Percentiles rank a stretch among this genome's conserved stretches.
These are phyloP conservation scores for Watsonalla cultraria DNA, from an alignment of 2,888 invertebrate genomes.

Conservation along the genomic window DNA sequence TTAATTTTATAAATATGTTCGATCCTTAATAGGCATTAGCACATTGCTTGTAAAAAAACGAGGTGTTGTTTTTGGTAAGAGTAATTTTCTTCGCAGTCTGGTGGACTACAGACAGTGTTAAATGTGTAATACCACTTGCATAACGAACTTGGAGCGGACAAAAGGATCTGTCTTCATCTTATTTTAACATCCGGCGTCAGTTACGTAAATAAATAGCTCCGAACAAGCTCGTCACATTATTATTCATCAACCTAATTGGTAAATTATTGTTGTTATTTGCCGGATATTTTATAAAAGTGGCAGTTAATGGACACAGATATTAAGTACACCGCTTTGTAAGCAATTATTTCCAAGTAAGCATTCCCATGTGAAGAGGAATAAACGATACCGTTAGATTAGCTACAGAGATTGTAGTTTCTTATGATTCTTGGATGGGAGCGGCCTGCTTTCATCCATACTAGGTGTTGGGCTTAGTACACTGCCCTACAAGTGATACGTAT, in stretches of 20 bases:
- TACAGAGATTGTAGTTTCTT: conserved; percentile 49
- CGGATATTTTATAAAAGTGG: not conserved
- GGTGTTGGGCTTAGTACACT: conserved; percentile 41
- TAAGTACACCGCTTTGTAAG: not conserved
- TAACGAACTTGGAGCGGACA: not conserved
- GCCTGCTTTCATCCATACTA: conserved; percentile 56
- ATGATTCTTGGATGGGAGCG: conserved; percentile 54
- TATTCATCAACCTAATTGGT: conserved; percentile 3
- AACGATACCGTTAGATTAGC: conserved; percentile 27
- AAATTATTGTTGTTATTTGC: not conserved
- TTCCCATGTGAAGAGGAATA: conserved; percentile 12
- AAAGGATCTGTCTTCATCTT: conserved; percentile 1
- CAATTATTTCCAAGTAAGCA: not conserved
- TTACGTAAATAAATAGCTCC: conserved; percentile 10
- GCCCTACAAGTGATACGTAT: conserved; percentile 56
- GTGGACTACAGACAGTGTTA: not conserved
- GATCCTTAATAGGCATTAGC: too few relatives aligned
- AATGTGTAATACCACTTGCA: not conserved
- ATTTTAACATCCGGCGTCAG: conserved; percentile 16
- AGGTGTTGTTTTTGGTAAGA: too few relatives aligned
- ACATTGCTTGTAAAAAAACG: too few relatives aligned
- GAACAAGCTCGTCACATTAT: conserved; percentile 13
- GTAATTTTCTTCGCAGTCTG: not conserved
- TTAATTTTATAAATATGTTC: too few relatives aligned
- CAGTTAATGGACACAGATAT: not conserved